phyloP scores from a whole-genome alignment of 2,113 vertebrate genomes.

The Mus pahari region DNA sequence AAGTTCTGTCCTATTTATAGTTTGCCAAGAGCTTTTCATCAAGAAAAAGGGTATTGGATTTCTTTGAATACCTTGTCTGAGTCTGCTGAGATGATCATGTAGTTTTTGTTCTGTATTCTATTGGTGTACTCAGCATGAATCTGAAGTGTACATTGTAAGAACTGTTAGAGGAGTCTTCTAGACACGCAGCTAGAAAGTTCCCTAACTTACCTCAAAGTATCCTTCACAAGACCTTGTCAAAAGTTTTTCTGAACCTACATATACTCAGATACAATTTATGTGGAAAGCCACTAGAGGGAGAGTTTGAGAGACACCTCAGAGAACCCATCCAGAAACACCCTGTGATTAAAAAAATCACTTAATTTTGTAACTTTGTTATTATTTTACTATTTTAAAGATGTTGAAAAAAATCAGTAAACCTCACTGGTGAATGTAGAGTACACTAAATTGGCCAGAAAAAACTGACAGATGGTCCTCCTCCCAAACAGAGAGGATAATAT shows the following conservation, averaged over 20 bases:
- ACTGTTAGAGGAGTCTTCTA: conserved; percentile 42
- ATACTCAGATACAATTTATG: conserved; percentile 11
- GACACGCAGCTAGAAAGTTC: conserved; percentile 12
- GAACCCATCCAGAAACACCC: conserved; percentile 38
- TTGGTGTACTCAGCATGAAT: conserved; percentile 39
- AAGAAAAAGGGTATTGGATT: background rate
- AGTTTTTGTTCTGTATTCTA: conserved; percentile 36
- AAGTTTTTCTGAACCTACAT: conserved; percentile 36
- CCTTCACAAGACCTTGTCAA: conserved; percentile 25
- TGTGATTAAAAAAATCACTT: conserved; percentile 35
- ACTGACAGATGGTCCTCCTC: background rate
- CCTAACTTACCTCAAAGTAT: background rate
- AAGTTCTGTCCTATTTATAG: conserved; percentile 53
- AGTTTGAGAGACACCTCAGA: conserved; percentile 22
- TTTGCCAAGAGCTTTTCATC: conserved; percentile 42
- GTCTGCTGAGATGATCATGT: conserved; percentile 21
- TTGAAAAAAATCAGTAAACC: conserved; percentile 36
- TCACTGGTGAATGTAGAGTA: background rate
- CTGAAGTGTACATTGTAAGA: conserved; percentile 40
- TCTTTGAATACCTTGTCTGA: conserved; percentile 28
- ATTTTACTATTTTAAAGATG: conserved; percentile 23
- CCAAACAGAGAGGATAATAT: conserved; percentile 21
- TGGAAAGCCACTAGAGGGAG: conserved; percentile 2
- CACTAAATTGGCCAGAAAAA: conserved; percentile 42
- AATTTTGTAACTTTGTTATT: background rate